Conservation (phyloP, 2,888 invertebrate species). For the Chloroclystis v-ata region DNA sequence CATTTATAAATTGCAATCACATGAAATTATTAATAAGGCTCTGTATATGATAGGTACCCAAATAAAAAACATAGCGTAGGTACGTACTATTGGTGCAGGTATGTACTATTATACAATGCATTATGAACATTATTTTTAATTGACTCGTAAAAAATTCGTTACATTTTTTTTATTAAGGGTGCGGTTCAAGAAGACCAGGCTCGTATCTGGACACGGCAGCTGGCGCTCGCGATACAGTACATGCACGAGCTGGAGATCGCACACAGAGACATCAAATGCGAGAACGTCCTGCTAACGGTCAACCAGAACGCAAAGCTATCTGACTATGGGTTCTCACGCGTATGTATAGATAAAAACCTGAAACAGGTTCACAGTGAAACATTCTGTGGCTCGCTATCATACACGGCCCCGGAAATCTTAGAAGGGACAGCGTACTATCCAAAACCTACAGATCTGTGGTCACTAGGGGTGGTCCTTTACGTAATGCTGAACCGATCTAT, state of each 20-base stretch:
- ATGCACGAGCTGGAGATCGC: constrained; percentile 86
- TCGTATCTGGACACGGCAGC: constrained; percentile 83
- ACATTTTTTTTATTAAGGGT: too few species aligned
- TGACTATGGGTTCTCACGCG: constrained; percentile 88
- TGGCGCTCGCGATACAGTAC: constrained; percentile 84
- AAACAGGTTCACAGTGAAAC: constrained; percentile 82
- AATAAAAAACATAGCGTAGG: too few species aligned
- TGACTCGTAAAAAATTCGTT: too few species aligned
- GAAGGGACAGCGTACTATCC: constrained; percentile 84
- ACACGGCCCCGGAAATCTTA: constrained; percentile 93
- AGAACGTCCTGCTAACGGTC: constrained; percentile 85
- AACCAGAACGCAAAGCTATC: constrained; percentile 88
- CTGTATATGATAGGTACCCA: too few species aligned
- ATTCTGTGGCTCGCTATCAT: constrained; percentile 91
- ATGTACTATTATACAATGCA: too few species aligned
- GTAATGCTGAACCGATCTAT: constrained; percentile 90
- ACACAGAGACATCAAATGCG: constrained; percentile 90
- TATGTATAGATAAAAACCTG: constrained; percentile 59
- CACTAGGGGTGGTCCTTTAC: constrained; percentile 86
- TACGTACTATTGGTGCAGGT: too few species aligned
- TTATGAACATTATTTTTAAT: too few species aligned
- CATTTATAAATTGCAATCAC: too few species aligned
- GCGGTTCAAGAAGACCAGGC: constrained; percentile 83
- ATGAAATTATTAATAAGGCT: too few species aligned
- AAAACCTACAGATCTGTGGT: constrained; percentile 88